These are phyloP conservation scores for Bellardia bayeri DNA, from an alignment of 2,888 invertebrate genomes.

Conservation along the genomic window DNA sequence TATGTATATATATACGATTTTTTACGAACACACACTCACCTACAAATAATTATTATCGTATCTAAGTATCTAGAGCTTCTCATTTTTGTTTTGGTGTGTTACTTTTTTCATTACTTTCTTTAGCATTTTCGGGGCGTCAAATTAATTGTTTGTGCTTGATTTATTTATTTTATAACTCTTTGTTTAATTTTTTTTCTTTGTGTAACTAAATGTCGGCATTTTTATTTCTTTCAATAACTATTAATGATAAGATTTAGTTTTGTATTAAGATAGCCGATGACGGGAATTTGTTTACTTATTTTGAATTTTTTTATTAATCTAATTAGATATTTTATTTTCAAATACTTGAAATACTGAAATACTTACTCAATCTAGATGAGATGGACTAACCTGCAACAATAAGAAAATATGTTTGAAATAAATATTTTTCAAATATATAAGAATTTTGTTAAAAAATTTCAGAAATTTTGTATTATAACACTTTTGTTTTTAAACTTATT, in stretches of 20 bases:
- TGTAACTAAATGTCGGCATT: background rate
- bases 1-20: no score
- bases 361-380: constrained; percentile 70
- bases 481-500: no score
- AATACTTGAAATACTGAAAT: constrained; percentile 62
- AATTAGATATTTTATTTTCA: constrained; percentile 11
- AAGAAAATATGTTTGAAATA: background rate
- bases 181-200: background rate
- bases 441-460: background rate
- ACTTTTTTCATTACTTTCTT: background rate
- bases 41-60: constrained; percentile 62
- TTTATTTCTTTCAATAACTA: constrained; percentile 1
- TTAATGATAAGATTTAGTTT: constrained; percentile 33
- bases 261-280: background rate
- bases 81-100: constrained; percentile 56
- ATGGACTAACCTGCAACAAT: constrained; percentile 67
- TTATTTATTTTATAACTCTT: constrained; percentile 47
- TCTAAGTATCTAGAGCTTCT: constrained; percentile 72
- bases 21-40: no score
- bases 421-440: background rate
- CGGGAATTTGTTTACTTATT: background rate
- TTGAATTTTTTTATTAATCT: background rate
- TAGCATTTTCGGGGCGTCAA: constrained; percentile 21
- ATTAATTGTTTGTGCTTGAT: constrained; percentile 41
- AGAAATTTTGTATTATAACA: background rate